Evolutionary conservation across 2,888 invertebrate genomes (phyloP).

Genomic region (Theodoxus fluviatilis): DNA sequence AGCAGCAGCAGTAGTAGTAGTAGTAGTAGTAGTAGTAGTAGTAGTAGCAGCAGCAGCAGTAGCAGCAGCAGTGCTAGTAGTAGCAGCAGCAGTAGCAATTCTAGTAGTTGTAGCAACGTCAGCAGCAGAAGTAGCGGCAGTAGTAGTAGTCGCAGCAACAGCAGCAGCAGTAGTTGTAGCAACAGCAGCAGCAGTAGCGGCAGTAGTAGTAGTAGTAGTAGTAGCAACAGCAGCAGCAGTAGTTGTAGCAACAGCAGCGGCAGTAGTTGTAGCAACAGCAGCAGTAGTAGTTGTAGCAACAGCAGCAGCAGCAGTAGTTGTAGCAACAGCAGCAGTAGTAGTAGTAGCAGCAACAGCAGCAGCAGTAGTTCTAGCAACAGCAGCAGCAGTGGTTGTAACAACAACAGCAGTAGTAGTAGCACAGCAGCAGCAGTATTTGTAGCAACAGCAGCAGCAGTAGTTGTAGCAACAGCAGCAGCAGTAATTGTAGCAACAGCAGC

Average conservation of each 20-base stretch:
- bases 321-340: slow-evolving; percentile 5
- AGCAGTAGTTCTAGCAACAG: background rate
- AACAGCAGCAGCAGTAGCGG: background rate
- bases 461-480: slow-evolving; percentile 26
- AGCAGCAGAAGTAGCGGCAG: slow-evolving; percentile 13
- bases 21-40: slow-evolving; percentile 24
- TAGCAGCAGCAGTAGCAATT: background rate
- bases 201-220: slow-evolving; percentile 13
- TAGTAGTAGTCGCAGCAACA: slow-evolving; percentile 11
- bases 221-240: slow-evolving; percentile 23
- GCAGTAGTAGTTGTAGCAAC: slow-evolving; percentile 19
- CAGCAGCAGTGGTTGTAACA: slow-evolving; percentile 7
- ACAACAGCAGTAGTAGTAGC: slow-evolving; percentile 25
- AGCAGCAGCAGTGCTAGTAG: slow-evolving; percentile 20
- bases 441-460: slow-evolving; percentile 25
- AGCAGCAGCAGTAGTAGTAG: slow-evolving; percentile 18
- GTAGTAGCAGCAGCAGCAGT: slow-evolving; percentile 22
- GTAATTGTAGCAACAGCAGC: slow-evolving; percentile 26
- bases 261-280: slow-evolving; percentile 24
- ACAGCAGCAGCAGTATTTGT: slow-evolving; percentile 24
- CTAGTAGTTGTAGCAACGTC: slow-evolving; percentile 5
- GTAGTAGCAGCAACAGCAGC: background rate
- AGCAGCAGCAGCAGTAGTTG: background rate
- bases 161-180: background rate
- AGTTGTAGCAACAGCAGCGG: slow-evolving; percentile 27